Conservation (phyloP, 2,888 invertebrate genomes). For the Dolomedes plantarius region DNA sequence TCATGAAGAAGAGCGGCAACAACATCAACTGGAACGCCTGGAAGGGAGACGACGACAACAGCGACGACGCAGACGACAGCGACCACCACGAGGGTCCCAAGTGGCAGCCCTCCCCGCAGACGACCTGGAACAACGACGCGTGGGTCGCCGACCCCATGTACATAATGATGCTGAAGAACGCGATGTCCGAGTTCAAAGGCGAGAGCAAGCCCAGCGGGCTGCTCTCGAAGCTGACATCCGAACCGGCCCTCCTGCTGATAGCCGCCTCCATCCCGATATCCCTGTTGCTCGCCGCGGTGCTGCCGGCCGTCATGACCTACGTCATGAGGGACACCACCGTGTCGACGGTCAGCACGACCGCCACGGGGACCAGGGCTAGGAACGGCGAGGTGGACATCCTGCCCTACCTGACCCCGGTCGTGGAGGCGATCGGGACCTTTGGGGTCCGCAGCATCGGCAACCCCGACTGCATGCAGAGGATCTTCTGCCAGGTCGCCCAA, state of each 20-base stretch:
- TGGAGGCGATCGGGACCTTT: conserved; percentile 58
- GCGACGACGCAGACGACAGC: background rate
- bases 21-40: conserved; percentile 54
- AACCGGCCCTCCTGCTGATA: conserved; percentile 43
- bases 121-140: conserved; percentile 16
- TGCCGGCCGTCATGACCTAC: conserved; percentile 50
- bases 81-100: conserved; percentile 20
- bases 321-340: conserved; percentile 29
- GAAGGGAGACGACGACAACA: conserved; percentile 48
- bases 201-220: conserved; percentile 38
- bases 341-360: conserved; percentile 45
- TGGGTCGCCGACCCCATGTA: conserved; percentile 62
- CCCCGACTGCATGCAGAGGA: conserved; percentile 62
- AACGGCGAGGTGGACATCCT: conserved; percentile 16
- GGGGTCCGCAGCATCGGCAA: conserved; percentile 44
- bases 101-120: background rate
- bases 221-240: conserved; percentile 35
- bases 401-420: conserved; percentile 42
- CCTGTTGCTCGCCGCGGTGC: conserved; percentile 44
- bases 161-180: conserved; percentile 51
- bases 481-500: conserved; percentile 55
- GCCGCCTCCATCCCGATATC: conserved; percentile 61
- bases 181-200: conserved; percentile 43
- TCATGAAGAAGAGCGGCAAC: conserved; percentile 59
- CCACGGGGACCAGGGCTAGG: conserved; percentile 16